Percentiles rank a stretch among this genome's conserved stretches.
Conservation (phyloP, 2,113 vertebrate species). For the Lepus timidus region DNA sequence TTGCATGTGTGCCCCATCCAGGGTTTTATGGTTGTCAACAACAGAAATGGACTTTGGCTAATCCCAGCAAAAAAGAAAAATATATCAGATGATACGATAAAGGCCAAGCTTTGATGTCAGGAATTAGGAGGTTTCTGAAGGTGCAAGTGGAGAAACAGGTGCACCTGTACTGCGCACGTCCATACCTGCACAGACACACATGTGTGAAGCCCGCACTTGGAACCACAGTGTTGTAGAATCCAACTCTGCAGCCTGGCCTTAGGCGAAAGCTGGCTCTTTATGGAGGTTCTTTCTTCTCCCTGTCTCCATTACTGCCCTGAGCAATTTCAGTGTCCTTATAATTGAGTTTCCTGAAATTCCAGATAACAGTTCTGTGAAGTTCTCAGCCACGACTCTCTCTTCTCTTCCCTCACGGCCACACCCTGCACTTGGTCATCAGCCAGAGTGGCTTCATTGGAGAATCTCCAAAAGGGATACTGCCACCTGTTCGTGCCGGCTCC, state of each 20-base stretch:
- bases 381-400: neutral
- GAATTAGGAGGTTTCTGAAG: neutral
- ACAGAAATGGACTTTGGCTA: neutral
- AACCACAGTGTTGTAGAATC: neutral
- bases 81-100: neutral
- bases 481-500: fast-evolving
- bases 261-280: neutral
- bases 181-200: no score
- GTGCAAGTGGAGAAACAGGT: neutral
- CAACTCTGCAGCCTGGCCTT: no score
- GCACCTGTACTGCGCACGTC: neutral
- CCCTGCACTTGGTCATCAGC: neutral
- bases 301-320: neutral
- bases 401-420: neutral
- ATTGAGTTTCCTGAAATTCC: neutral
- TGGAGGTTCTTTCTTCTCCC: neutral
- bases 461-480: neutral
- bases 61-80: neutral
- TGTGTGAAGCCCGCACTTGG: neutral
- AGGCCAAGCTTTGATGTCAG: neutral
- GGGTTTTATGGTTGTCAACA: neutral
- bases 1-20: neutral
- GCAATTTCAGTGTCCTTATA: neutral
- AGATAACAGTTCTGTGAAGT: neutral
- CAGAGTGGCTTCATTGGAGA: neutral